Evolutionary conservation across 2,888 invertebrate species (phyloP).

Genomic region (Volucella inanis): DNA sequence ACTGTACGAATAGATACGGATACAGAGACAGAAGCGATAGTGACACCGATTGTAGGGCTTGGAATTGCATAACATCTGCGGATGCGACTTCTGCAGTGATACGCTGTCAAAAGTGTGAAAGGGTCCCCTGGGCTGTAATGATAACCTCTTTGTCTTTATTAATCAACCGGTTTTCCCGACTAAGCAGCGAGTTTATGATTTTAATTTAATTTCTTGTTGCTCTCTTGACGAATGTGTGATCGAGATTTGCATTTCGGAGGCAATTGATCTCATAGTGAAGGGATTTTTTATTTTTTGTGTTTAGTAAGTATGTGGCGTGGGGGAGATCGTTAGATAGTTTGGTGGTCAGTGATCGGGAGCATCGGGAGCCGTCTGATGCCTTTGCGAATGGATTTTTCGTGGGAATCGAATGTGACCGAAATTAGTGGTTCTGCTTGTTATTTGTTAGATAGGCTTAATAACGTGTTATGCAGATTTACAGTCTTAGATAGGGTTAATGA

Average conservation of each 20-base stretch:
- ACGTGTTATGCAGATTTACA: slow-evolving; percentile 16
- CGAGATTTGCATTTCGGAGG: slow-evolving; percentile 44
- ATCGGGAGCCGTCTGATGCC: slow-evolving; percentile 1
- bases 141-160: slow-evolving; percentile 32
- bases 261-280: slow-evolving; percentile 23
- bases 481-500: slow-evolving; percentile 5
- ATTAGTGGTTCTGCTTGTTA: background rate
- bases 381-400: slow-evolving; percentile 7
- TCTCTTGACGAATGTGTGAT: slow-evolving; percentile 48
- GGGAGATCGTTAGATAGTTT: background rate
- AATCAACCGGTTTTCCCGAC: slow-evolving; percentile 29
- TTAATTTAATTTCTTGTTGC: slow-evolving; percentile 49
- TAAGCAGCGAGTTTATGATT: slow-evolving; percentile 11
- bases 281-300: background rate
- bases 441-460: slow-evolving; percentile 1
- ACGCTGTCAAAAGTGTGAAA: slow-evolving; percentile 26
- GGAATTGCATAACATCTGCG: slow-evolving; percentile 32
- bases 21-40: background rate
- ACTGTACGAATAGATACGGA: no score
- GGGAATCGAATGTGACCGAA: slow-evolving; percentile 14
- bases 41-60: slow-evolving; percentile 58
- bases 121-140: slow-evolving; percentile 20
- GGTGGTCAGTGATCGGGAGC: background rate
- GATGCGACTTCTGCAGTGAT: background rate
- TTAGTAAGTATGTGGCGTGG: background rate